Base-by-base conservation (phyloP, 2,797 vertebrate species). In the Basileuterus tristriatus region DNA sequence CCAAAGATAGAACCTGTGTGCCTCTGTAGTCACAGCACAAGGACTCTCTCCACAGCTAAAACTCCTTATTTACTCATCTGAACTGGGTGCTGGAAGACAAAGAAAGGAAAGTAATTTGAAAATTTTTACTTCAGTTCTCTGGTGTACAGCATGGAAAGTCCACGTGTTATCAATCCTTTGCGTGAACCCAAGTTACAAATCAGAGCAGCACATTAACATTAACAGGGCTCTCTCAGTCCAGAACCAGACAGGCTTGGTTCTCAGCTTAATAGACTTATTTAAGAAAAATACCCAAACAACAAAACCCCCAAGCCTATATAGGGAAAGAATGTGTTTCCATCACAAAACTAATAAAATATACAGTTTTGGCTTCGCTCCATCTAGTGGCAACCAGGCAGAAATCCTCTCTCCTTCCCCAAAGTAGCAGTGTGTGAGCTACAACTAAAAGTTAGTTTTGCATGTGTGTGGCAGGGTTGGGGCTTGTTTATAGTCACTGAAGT, bases 301-400 rank as follows among this genome's bases (percentile, higher is more conserved):
- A 23, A 21, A 47, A 12, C 2, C 1, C 1, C 6, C 41, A 41
- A 34, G 34, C 24, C 4, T 13, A 0, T 34, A 4, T 5, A 26
- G n/a, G 36, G 65, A 79, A 69, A 53, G 6, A 39, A n/a, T 34
- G 21, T 0, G 0, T 76, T 91, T 76, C 52, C 30, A 39, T 7
- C 5, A 5, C 36, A 65, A 70, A n/a, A 15, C 34, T 76, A 67
- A 76, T 47, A 41, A 79, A 56, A 75, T 34, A 43, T 62, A 34
- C 65, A 76, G 41, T 84, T 97, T 97, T 96, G 94, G 90, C 93
- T 92, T 94, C 94, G 55, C 95, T 96, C 96, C 97, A 97, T 97
- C 97, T 97, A 96, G 96, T 86, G 96, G 96, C 92, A 88, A 91
- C 32, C 3, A 74, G 46, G 56, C 47, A 94, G 76, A 92, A 95